Base-by-base conservation (phyloP, 1,140 invertebrate species). In the Rhysida immarginata region DNA sequence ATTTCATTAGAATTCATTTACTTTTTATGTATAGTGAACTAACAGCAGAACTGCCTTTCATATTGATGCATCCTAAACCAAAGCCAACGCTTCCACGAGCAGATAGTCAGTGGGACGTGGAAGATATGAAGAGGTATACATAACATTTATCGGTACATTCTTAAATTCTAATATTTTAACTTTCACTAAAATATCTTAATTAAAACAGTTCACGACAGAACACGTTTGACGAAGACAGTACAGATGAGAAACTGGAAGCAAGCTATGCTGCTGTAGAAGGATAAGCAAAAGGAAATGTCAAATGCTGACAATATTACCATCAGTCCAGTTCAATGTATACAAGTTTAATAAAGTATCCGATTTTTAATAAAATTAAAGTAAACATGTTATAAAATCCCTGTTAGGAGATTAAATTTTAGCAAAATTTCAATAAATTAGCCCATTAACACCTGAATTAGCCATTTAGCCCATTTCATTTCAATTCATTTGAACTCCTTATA, bases 31-130 rank as follows among this genome's bases (percentile, higher is more conserved):
- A 25, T 61, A 76, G 94, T 14, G 95, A 99, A 74, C 71, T 99
- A 11, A 78, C 83, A 16, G 93, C 95, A 2, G 95, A 99, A 71
- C 70, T 99, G 62, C 96, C 96, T 8, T 97, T 99, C 72, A 90
- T 97, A 44, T 71, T 99, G 43, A 98, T 97, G 83, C 87, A 96
- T 72, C 87, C 93, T 2, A 97, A 96, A 55, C 66, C 66, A 16
- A 63, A 65, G 53, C 58, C 54, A 23, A 61, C 61, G 14, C 59
- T 58, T 27, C 18, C 64, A 35, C 46, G 63, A 14, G 64, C 59
- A 25, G 63, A 63, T 49, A 65, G 64, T 27, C 62, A 64, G 49
- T 64, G 61, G 13, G 61, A 56, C 1, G 62, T 68, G 23, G 66
- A 68, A 59, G 29, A 54, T 8, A 54, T 54, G 18, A 44, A 14